Evolutionary conservation across 2,888 invertebrate genomes (phyloP), one percentile per base, ranked within the genome.

Genomic region (Calameuta filiformis): DNA sequence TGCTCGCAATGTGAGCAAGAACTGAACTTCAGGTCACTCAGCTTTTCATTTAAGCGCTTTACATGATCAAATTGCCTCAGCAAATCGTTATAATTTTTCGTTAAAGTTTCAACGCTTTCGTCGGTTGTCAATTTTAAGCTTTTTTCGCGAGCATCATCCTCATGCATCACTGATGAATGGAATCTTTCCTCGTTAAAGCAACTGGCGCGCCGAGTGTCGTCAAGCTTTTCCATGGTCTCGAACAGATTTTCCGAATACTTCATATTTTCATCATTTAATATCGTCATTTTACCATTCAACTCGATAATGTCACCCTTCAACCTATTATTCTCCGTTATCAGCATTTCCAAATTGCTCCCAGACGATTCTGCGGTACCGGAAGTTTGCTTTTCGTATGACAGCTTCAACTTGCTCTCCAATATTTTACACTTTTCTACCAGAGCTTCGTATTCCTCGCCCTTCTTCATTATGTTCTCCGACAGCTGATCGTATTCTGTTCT

Each of bases 391-490:
- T 34, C 69, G 35, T 37, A 79, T 77, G 34, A 74, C n/a, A 73
- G 40, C n/a, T 84, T 81, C 6, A 86, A 12, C 73, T 88, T 85
- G 23, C 75, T 79, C 12, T 83, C 82, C n/a, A 88, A 69, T 4
- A 81, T 73, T 0, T 87, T 81, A 4, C 82, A 80, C 11, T 85
- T 80, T 35, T 88, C 81, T 75, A 80, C 87, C 4, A 88, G 73
- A 33, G 35, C 78, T 56, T 90, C 90, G 68, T 82, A 85, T 34
- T 90, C 89, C 74, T 89, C 89, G 35, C 88, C 86, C 73, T 86
- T 88, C 1, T 88, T 85, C 75, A 88, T 90, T 15, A 90, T 77
- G 73, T 85, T 83, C 12, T 81, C 85, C 0, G 89, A 89, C 68
- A 90, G 81, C 30, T 89, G 86, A 12, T 82, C 80, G 69, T 88